Percentiles rank a stretch among this genome's conserved stretches.
phyloP scores from a whole-genome alignment of 2,113 vertebrate species.

The Phylloscopus trochilus region DNA sequence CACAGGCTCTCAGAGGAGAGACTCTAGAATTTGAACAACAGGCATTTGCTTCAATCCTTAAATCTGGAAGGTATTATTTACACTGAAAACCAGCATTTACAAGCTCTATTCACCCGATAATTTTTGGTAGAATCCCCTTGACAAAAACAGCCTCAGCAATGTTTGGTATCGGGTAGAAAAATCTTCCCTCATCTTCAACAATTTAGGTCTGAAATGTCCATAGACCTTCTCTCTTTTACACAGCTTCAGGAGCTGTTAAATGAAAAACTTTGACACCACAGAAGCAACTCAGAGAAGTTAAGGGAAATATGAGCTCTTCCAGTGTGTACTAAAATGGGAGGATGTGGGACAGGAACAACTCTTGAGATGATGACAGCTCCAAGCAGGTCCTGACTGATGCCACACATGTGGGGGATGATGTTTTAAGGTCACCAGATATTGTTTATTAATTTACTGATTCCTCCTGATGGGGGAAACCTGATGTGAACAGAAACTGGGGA shows the following conservation, averaged over 20 bases:
- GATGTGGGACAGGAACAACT: background rate
- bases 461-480: background rate
- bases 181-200: background rate
- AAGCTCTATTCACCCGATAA: background rate
- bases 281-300: background rate
- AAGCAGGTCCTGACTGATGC: background rate
- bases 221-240: background rate
- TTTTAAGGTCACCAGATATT: background rate
- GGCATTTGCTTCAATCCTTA: background rate
- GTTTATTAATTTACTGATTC: background rate
- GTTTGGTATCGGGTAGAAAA: background rate
- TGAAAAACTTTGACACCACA: background rate
- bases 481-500: background rate
- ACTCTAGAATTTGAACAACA: background rate
- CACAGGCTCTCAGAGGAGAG: background rate
- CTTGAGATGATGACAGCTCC: background rate
- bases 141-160: background rate
- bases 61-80: background rate
- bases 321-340: fast-evolving
- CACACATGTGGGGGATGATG: background rate
- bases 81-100: background rate
- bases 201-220: background rate
- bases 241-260: background rate
- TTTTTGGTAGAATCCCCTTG: background rate
- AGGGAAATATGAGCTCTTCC: background rate